Evolutionary conservation across 2,113 vertebrate species (phyloP), one percentile per base, ranked within the genome.

Genomic region (Galemys pyrenaicus): DNA sequence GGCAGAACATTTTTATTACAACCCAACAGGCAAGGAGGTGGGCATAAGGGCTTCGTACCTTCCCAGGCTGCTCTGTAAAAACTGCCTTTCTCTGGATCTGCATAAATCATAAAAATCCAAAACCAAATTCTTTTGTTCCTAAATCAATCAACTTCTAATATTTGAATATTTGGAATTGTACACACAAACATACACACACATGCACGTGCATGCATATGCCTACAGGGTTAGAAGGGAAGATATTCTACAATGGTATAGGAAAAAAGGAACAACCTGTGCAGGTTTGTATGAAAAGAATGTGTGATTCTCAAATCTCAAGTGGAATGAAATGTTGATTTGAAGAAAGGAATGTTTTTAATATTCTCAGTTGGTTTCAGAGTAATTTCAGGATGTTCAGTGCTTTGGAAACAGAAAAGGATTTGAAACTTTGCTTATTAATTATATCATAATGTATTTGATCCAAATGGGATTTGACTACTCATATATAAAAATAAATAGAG

Each of bases 371-470:
- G 10, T 56, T 56, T 95, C 80, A 41, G 64, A 89, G 86, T 70
- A 74, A 83, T 68, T 95, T 92, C 56, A 74, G 56, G 49, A 89
- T 30, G 37, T 60, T 44, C n/a, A 5, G 26, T n/a, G 13, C n/a
- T 87, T 84, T 54, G 75, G 81, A 92, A 95, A 71, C 32, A 67
- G 71, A 37, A 58, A 0, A 82, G 64, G 44, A 73, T 83, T 44
- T 70, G n/a, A 32, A 93, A 70, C 26, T 79, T 68, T 89, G 64
- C 62, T 82, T 95, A 83, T 46, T 94, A 84, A 91, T 87, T 94
- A 79, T 46, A 83, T 15, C 62, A 70, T 0, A 7, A 9, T 88
- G 39, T n/a, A 41, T 30, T 24, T 86, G 41, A 81, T 62, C 37
- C 64, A 85, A 88, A 74, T 28, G 46, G n/a, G 41, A 94, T 22